phyloP scores from a whole-genome alignment of 2,888 invertebrate genomes.

The Caenorhabditis wallacei region DNA sequence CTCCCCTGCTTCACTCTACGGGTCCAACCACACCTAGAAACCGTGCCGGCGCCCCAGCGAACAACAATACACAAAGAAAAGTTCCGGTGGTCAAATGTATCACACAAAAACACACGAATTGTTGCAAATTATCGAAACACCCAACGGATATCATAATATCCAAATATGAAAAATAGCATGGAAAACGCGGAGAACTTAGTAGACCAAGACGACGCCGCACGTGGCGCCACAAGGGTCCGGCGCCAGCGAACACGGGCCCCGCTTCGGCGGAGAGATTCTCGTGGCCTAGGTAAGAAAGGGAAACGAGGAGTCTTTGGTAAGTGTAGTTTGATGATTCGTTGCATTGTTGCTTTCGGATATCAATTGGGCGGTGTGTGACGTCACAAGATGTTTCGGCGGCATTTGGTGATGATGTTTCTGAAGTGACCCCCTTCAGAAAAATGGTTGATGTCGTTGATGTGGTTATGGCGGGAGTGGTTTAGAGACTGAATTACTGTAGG shows the following conservation, averaged over 20 bases:
- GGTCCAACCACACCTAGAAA: constrained; percentile 30
- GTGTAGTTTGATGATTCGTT: constrained; percentile 27
- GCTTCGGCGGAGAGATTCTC: background rate
- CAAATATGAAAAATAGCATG: constrained; percentile 5
- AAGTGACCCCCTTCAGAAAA: constrained; percentile 3
- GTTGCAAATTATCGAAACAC: constrained; percentile 4
- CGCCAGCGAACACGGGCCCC: constrained; percentile 4
- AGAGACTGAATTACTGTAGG: background rate
- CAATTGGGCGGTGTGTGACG: too few relatives aligned
- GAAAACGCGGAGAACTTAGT: background rate
- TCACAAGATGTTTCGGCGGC: background rate
- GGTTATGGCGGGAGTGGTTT: background rate
- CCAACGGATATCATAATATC: constrained; percentile 14
- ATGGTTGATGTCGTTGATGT: constrained; percentile 5
- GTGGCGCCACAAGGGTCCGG: constrained; percentile 30
- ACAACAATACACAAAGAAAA: constrained; percentile 14
- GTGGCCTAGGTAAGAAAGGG: background rate
- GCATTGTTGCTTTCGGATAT: background rate
- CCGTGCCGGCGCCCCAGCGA: constrained; percentile 30
- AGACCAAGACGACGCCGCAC: constrained; percentile 28
- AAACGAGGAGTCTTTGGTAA: background rate
- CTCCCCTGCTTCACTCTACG: background rate
- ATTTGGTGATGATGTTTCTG: background rate
- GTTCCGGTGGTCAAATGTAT: constrained; percentile 23
- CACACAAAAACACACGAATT: too few relatives aligned